Evolutionary conservation across 2,888 invertebrate genomes (phyloP), one percentile per base, ranked within the genome.

Genomic region (Schizaphis graminum): DNA sequence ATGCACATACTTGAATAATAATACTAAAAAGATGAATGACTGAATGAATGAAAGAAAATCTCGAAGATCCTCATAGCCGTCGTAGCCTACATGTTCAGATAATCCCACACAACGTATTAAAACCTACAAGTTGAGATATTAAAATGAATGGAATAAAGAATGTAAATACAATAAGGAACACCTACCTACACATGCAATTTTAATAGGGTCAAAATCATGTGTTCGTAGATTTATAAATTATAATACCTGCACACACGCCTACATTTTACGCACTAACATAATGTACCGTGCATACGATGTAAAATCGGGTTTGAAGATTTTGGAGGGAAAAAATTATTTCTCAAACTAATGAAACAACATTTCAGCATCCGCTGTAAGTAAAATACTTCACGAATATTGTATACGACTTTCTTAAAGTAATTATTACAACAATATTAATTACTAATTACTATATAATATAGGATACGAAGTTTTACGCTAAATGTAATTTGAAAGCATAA

Each of bases 51-150:
- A 77, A 77, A 61, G 91, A 91, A 86, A 57, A 89, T 89, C 86
- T 56, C 8, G 26, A 93, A 28, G 41, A 93, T 91, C 28, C 61
- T 94, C 41, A 16, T 85, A 94, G 61, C 47, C 47, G 49, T 53
- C n/a, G 26, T 85, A 94, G 61, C 35, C 61, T 90, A 92, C 89
- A 94, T 90, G 56, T 49, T n/a, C 11, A 35, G 44, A 93, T 90
- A 94, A 94, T 77, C 90, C 89, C 93, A 93, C 93, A 94, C 93
- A 84, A 84, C 85, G 24, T 41, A 94, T 90, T 94, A 90, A 86
- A 94, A 94, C 93, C 93, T 94, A 93, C 93, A 90, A 90, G 93
- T 90, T 47, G 57, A 61, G 16, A 90, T 86, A 94, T 57, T 61
- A 91, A 57, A 86, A 86, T 90, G 93, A 90, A 86, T 90, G 49